These are phyloP conservation scores for Falco novaeseelandiae DNA, from an alignment of 2,797 vertebrate species.

Conservation along the genomic window DNA sequence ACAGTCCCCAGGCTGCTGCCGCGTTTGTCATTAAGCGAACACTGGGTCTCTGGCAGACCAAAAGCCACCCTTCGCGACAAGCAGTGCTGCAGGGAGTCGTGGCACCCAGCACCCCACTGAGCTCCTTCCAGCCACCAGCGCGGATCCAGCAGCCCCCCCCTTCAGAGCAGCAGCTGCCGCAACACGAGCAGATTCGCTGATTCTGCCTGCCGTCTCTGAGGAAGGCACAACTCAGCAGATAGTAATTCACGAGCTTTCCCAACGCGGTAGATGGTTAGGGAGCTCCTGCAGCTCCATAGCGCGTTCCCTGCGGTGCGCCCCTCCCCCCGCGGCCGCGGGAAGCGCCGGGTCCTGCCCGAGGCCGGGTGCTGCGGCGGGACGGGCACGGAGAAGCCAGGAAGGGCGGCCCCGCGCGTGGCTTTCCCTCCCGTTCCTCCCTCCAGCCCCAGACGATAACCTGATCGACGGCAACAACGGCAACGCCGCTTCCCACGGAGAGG, in stretches of 20 bases:
- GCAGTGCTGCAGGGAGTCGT: rapidly evolving
- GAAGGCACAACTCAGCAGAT: rapidly evolving
- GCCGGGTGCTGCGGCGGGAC: background rate
- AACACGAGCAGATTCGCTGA: rapidly evolving
- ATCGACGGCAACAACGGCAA: rapidly evolving
- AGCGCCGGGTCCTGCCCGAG: background rate
- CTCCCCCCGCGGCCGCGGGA: no score
- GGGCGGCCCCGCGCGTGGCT: background rate
- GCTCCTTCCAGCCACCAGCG: background rate
- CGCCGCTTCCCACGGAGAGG: background rate
- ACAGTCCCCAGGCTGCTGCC: background rate
- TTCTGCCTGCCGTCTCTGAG: background rate
- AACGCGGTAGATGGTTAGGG: rapidly evolving
- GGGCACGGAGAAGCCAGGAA: background rate
- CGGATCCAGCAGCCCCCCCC: background rate
- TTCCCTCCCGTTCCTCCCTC: background rate
- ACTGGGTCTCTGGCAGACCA: rapidly evolving
- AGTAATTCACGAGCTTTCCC: no score
- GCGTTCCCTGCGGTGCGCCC: background rate
- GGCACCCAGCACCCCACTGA: background rate
- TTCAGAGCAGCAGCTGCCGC: background rate
- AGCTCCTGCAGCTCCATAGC: background rate
- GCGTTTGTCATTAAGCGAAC: background rate
- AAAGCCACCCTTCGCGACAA: background rate
- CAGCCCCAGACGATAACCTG: background rate